These are phyloP conservation scores for Bombycilla garrulus DNA, from an alignment of 2,113 vertebrate genomes.

Conservation along the genomic window DNA sequence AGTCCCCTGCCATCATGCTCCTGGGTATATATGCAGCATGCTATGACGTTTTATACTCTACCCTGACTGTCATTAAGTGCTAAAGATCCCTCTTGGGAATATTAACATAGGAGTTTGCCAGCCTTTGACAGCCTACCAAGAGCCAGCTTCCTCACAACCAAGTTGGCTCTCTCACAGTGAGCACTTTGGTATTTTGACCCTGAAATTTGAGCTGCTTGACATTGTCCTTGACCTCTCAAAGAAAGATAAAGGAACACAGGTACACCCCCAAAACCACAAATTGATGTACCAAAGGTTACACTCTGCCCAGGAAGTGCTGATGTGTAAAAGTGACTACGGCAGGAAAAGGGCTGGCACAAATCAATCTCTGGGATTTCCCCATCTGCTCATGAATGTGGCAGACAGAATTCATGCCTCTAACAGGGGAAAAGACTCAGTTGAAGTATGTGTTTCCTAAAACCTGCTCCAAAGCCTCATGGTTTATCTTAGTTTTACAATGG, in stretches of 20 bases:
- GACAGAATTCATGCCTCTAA: neutral
- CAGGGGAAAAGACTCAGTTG: neutral
- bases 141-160: rapidly evolving
- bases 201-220: neutral
- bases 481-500: neutral
- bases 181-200: neutral
- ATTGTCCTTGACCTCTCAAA: neutral
- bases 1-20: neutral
- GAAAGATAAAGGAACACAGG: neutral
- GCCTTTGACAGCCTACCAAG: neutral
- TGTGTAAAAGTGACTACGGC: neutral
- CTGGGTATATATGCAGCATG: neutral
- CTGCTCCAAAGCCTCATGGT: neutral
- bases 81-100: neutral
- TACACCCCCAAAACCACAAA: neutral
- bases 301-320: neutral
- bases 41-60: neutral
- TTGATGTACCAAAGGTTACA: neutral
- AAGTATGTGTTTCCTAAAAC: neutral
- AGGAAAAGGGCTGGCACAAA: neutral
- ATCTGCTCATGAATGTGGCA: neutral
- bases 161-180: neutral
- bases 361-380: neutral
- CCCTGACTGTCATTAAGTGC: neutral
- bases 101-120: neutral